Percentiles rank a stretch among this genome's conserved stretches.
Evolutionary conservation across 2,797 vertebrate species (phyloP).

Genomic region (Leucoraja ocellata): DNA sequence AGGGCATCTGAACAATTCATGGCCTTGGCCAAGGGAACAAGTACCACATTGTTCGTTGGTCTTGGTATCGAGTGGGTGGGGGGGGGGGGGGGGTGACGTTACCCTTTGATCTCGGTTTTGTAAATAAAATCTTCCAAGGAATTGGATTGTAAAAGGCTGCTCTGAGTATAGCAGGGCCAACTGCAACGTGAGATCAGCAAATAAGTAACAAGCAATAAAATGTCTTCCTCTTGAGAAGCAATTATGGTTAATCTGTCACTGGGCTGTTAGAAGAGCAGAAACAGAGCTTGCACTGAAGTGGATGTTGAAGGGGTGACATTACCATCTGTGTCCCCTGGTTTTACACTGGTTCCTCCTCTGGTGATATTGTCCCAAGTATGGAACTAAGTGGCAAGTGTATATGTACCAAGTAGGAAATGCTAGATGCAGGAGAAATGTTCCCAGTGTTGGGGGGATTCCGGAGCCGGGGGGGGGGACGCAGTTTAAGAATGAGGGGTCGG

Average conservation of each 20-base stretch:
- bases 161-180: background rate
- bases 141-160: background rate
- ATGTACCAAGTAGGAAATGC: no score
- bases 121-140: slow-evolving; percentile 7
- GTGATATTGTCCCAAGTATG: background rate
- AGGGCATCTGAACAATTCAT: background rate
- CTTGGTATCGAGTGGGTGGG: background rate
- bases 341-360: background rate
- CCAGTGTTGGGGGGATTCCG: no score
- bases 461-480: no score
- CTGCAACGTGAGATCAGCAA: slow-evolving; percentile 11
- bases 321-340: background rate
- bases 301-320: background rate
- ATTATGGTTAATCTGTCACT: background rate
- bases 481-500: no score
- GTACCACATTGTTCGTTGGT: background rate
- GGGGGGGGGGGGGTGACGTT: background rate
- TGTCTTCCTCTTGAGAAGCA: background rate
- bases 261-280: background rate
- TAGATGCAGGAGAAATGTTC: no score
- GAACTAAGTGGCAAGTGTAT: no score
- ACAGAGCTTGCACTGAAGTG: background rate
- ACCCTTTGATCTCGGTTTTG: background rate
- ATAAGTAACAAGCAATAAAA: background rate
- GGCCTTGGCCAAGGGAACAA: background rate